These are phyloP conservation scores for Helostoma temminkii DNA, from an alignment of 2,797 vertebrate genomes.

Conservation along the genomic window DNA sequence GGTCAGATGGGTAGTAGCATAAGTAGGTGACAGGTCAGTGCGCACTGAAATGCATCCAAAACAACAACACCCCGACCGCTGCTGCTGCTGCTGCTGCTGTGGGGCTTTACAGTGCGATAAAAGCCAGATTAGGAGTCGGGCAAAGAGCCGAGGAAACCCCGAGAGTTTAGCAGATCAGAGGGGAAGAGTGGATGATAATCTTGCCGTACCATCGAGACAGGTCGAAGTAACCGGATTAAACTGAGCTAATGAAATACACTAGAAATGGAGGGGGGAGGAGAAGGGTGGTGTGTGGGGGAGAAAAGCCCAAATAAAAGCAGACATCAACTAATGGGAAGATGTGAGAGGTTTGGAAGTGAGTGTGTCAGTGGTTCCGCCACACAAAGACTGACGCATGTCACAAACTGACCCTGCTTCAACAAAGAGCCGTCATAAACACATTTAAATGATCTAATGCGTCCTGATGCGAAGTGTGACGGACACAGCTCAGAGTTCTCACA, in stretches of 20 bases:
- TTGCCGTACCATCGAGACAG: constrained; percentile 70
- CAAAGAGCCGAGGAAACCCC: constrained; percentile 53
- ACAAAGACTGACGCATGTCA: constrained; percentile 35
- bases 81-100: not conserved
- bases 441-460: not conserved
- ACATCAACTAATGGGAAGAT: constrained; percentile 8
- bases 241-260: constrained; percentile 78
- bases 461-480: constrained; percentile 19
- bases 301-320: constrained; percentile 45
- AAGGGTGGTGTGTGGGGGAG: not conserved
- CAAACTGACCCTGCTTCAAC: not conserved
- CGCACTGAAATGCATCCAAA: constrained; percentile 41
- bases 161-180: constrained; percentile 66
- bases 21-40: constrained; percentile 70
- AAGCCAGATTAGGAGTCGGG: constrained; percentile 70
- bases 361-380: not conserved
- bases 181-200: constrained; percentile 74
- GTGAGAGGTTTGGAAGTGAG: not conserved
- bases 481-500: constrained; percentile 23
- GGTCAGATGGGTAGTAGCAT: constrained; percentile 42
- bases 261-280: constrained; percentile 51
- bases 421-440: not conserved
- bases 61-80: constrained; percentile 45
- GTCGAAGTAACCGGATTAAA: constrained; percentile 77
- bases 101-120: constrained; percentile 40